These are phyloP conservation scores for Apis dorsata DNA, from an alignment of 1,140 invertebrate species.

Conservation along the genomic window DNA sequence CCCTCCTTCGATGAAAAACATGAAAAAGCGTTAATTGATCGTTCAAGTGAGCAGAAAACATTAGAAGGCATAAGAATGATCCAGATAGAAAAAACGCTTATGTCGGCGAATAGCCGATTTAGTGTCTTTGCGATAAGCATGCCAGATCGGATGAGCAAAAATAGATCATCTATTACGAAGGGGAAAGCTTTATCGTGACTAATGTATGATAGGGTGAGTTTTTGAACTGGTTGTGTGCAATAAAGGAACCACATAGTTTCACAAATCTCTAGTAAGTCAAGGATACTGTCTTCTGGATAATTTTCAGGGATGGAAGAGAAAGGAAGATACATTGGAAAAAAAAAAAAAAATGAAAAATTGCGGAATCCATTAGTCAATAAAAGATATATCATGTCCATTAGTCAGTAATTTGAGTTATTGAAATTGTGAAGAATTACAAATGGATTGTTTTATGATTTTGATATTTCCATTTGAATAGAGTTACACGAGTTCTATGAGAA, in stretches of 20 bases:
- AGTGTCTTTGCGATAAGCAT: conserved; percentile 63
- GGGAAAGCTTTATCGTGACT: conserved; percentile 61
- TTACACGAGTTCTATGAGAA: too few species aligned
- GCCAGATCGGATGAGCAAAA: conserved; percentile 59
- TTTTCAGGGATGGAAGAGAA: not conserved
- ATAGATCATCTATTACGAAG: conserved; percentile 63
- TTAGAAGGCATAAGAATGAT: not conserved
- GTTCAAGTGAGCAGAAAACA: not conserved
- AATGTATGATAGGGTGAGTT: conserved; percentile 55
- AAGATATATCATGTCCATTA: not conserved
- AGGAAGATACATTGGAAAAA: too few species aligned
- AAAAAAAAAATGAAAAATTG: not conserved
- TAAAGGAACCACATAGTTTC: conserved; percentile 59
- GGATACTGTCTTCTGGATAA: not conserved
- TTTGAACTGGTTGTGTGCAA: conserved; percentile 63
- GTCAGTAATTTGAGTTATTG: too few species aligned
- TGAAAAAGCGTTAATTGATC: conserved; percentile 40
- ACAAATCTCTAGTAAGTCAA: conserved; percentile 2
- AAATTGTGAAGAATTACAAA: too few species aligned
- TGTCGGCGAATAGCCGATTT: conserved; percentile 58
- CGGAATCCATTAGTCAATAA: not conserved
- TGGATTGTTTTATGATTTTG: too few species aligned
- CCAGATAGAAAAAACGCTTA: conserved; percentile 36
- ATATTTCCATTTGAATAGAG: too few species aligned
- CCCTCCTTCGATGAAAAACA: not conserved